phyloP scores from a whole-genome alignment of 2,797 vertebrate genomes.

The Philypnodon macrostomus region DNA sequence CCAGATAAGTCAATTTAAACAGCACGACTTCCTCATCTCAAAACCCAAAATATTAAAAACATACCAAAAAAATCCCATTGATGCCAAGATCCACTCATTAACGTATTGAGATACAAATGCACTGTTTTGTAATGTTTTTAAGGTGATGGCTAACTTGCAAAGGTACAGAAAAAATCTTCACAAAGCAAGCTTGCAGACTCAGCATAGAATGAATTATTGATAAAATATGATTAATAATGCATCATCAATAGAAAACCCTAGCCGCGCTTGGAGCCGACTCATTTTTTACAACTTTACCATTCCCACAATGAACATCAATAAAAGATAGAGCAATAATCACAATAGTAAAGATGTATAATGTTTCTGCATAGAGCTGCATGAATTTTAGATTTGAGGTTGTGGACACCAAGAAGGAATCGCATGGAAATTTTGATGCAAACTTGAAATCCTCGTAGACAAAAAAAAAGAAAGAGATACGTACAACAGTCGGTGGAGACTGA shows the following conservation, averaged over 20 bases:
- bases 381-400: background rate
- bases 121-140: background rate
- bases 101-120: background rate
- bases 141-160: constrained; percentile 2
- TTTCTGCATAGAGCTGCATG: background rate
- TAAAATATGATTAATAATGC: constrained; percentile 46
- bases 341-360: constrained; percentile 3
- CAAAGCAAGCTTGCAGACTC: constrained; percentile 41
- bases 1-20: background rate
- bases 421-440: no score
- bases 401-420: no score
- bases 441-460: no score
- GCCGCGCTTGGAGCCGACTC: constrained; percentile 17
- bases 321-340: constrained; percentile 10
- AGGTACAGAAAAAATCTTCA: constrained; percentile 9
- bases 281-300: constrained; percentile 15
- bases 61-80: background rate
- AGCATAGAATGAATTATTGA: constrained; percentile 50
- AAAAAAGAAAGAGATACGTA: no score
- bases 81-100: no score
- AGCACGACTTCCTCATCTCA: background rate
- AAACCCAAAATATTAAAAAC: background rate
- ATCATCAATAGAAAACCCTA: constrained; percentile 55
- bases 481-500: no score
- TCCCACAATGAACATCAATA: constrained; percentile 23